Base-by-base conservation (phyloP, 2,797 vertebrate genomes). In the Taenioides sp. region DNA sequence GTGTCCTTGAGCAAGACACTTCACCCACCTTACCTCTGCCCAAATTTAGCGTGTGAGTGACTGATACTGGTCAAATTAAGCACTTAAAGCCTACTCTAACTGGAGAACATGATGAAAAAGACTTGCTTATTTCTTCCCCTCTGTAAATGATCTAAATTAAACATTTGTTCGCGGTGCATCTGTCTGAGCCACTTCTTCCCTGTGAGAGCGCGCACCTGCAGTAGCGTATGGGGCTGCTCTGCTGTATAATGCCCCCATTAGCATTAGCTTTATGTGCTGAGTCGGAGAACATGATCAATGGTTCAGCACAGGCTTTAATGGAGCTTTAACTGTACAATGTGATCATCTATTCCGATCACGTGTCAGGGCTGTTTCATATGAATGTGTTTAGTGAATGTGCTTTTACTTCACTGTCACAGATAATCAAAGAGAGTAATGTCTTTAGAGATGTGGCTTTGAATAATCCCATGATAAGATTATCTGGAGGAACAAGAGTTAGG, bases 231-330 rank as follows among this genome's bases (percentile, higher is more conserved):
- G 50, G 54, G 50, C 74, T 57, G 64, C 66, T 67, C 65, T 17
- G 16, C 67, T 69, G 67, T 73, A 34, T 70, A 81, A 82, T 62
- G 25, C 58, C 73, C 71, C 43, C 70, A 72, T 76, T 73, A 73
- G 66, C 62, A 23, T 69, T 47, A 65, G 72, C 58, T 80, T 85
- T 70, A 77, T 83, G 67, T 78, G 66, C 71, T 20, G 61, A 73
- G 72, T 57, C 18, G 49, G 57, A 23, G 65, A 67, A 74, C 17
- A 34, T 69, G 59, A 57, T 73, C 73, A 74, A 68, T 66, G 47
- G 67, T 37, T 61, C 49, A 61, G 74, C 65, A 20, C 59, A 49
- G n/a, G 54, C 69, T 62, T 74, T n/a, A 70, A 79, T 57, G 5
- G 20, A 70, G 23, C 60, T 59, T 65, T 54, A 76, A 28, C 64